Conservation (phyloP, 2,888 invertebrate species). For the Aspidiotus rigidus region DNA sequence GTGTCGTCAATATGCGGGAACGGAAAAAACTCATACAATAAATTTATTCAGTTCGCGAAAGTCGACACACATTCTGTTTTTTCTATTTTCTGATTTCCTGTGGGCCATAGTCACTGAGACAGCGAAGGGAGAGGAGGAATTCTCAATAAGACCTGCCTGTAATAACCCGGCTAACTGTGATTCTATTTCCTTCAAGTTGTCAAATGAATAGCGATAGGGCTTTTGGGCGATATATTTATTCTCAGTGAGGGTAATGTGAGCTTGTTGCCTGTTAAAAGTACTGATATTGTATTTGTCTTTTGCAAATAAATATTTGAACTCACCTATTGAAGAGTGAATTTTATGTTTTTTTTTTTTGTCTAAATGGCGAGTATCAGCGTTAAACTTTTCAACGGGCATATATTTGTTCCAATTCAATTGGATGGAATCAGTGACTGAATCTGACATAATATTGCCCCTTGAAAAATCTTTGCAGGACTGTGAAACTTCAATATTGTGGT, state of each 20-base stretch:
- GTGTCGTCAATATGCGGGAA: slow-evolving; percentile 29
- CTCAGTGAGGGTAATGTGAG: not conserved
- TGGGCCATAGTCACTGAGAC: slow-evolving; percentile 18
- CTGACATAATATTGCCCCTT: too few species aligned
- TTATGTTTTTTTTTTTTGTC: not conserved
- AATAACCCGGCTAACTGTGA: slow-evolving; percentile 18
- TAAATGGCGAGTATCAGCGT: not conserved
- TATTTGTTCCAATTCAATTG: not conserved
- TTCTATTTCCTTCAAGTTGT: slow-evolving; percentile 27
- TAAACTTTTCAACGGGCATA: not conserved
- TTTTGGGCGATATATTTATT: slow-evolving; percentile 16
- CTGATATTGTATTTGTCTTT: slow-evolving; percentile 23
- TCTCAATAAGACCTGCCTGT: slow-evolving; percentile 19
- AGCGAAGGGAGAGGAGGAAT: slow-evolving; percentile 27
- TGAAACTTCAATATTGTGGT: too few species aligned
- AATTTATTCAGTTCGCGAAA: not conserved
- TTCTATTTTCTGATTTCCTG: slow-evolving; percentile 19
- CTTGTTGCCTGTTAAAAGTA: slow-evolving; percentile 7
- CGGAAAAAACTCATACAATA: slow-evolving; percentile 8
- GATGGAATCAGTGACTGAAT: too few species aligned
- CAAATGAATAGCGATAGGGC: slow-evolving; percentile 24
- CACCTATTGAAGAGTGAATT: not conserved
- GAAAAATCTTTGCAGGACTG: too few species aligned
- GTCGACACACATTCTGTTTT: slow-evolving; percentile 3
- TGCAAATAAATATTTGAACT: slow-evolving; percentile 7